These are phyloP conservation scores for Eulemur albifrons DNA, from an alignment of 2,797 vertebrate genomes.

Conservation along the genomic window DNA sequence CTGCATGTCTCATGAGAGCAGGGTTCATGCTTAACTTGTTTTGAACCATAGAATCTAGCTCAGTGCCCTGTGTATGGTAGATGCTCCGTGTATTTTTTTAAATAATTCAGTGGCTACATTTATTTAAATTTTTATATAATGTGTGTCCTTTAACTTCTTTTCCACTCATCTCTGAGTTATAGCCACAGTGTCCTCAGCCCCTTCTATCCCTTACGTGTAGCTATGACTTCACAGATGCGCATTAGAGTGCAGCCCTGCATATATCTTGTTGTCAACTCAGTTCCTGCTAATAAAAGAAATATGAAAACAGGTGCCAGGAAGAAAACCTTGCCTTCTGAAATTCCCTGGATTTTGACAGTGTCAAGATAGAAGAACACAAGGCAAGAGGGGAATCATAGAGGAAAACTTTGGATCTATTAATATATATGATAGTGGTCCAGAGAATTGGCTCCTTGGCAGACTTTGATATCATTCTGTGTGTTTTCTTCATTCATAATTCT, in stretches of 20 bases:
- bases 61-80: not conserved
- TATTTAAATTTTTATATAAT: not conserved
- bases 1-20: not conserved
- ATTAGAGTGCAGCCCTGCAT: not conserved
- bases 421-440: not conserved
- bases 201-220: not conserved
- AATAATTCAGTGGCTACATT: not conserved
- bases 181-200: not conserved
- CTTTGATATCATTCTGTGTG: not conserved
- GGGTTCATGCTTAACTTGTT: not conserved
- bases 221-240: not conserved
- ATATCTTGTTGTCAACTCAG: not conserved
- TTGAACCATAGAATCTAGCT: not conserved
- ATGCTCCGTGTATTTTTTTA: not conserved
- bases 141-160: not conserved
- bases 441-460: not conserved
- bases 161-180: not conserved
- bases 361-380: not conserved
- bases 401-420: not conserved
- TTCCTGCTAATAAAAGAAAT: not conserved
- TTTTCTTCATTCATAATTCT: not conserved
- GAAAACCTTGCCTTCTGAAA: not conserved
- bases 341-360: not conserved
- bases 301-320: not conserved
- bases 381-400: not conserved